phyloP scores from a whole-genome alignment of 92 coral and sea anemone species.

The Anthopleura xanthogrammica region DNA sequence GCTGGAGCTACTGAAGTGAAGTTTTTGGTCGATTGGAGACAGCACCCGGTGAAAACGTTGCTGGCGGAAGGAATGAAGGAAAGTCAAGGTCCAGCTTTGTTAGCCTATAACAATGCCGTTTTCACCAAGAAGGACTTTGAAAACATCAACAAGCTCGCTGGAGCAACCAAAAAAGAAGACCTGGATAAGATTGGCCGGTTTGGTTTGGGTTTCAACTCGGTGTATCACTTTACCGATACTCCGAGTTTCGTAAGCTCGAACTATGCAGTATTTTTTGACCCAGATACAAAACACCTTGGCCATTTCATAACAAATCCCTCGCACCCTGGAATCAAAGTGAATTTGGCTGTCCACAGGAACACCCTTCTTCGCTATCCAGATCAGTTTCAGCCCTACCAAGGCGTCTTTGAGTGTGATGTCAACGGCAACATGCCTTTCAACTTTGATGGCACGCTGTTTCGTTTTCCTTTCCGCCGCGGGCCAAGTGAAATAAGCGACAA shows the following conservation, averaged over 20 bases:
- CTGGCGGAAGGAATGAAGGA: constrained; percentile 66
- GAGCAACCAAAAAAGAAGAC: constrained; percentile 84
- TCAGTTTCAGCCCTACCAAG: constrained; percentile 16
- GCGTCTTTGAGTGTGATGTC: constrained; percentile 15
- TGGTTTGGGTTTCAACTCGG: constrained; percentile 90
- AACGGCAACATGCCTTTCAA: background rate
- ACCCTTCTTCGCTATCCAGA: constrained; percentile 27
- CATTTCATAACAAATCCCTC: constrained; percentile 40
- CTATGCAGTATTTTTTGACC: constrained; percentile 77
- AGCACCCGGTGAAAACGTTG: constrained; percentile 54
- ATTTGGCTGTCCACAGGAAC: constrained; percentile 36
- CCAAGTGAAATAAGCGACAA: constrained; percentile 16
- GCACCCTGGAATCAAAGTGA: constrained; percentile 74
- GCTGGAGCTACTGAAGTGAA: constrained; percentile 82
- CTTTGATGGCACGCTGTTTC: constrained; percentile 12
- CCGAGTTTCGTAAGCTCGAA: constrained; percentile 76
- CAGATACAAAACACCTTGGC: constrained; percentile 63
- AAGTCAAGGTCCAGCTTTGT: constrained; percentile 85
- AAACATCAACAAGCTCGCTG: constrained; percentile 80
- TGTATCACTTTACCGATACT: constrained; percentile 84
- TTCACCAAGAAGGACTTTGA: constrained; percentile 67
- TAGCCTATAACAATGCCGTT: constrained; percentile 67
- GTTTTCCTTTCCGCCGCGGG: constrained; percentile 8
- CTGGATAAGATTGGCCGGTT: constrained; percentile 88
- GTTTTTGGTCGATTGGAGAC: constrained; percentile 82